Conservation (phyloP, 2,797 vertebrate species). For the Hippopotamyrus pictus region DNA sequence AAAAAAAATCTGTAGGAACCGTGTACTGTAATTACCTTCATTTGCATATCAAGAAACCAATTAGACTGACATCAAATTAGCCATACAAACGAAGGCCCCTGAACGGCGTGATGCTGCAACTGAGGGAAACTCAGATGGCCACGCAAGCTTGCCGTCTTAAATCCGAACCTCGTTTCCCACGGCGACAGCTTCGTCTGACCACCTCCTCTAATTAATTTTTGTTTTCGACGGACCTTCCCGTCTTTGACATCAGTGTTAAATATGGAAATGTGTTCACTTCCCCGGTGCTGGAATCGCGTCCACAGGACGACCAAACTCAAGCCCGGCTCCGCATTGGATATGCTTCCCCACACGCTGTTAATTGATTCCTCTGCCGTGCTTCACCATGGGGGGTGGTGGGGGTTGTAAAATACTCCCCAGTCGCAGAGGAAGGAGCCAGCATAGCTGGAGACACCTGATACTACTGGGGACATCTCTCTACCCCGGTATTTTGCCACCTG, state of each 20-base stretch:
- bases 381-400: neutral
- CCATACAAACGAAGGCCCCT: conserved; percentile 13
- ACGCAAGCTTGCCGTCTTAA: conserved; percentile 22
- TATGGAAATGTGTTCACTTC: neutral
- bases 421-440: neutral
- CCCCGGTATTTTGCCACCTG: neutral
- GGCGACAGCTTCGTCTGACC: neutral
- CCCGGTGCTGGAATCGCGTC: neutral
- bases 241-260: neutral
- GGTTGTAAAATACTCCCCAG: neutral
- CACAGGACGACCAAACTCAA: neutral
- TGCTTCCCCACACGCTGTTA: neutral
- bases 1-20: conserved; percentile 13
- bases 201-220: conserved; percentile 37
- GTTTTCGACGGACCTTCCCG: conserved; percentile 30
- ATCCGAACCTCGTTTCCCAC: conserved; percentile 8
- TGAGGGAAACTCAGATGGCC: conserved; percentile 17
- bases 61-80: conserved; percentile 24
- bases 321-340: neutral
- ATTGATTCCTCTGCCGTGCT: neutral
- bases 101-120: conserved; percentile 22
- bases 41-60: conserved; percentile 19
- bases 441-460: neutral
- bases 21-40: conserved; percentile 19
- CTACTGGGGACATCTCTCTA: neutral